Percentiles rank a stretch among this genome's conserved stretches.
Conservation (phyloP, 2,888 invertebrate genomes). For the Hydropsyche betteni region DNA sequence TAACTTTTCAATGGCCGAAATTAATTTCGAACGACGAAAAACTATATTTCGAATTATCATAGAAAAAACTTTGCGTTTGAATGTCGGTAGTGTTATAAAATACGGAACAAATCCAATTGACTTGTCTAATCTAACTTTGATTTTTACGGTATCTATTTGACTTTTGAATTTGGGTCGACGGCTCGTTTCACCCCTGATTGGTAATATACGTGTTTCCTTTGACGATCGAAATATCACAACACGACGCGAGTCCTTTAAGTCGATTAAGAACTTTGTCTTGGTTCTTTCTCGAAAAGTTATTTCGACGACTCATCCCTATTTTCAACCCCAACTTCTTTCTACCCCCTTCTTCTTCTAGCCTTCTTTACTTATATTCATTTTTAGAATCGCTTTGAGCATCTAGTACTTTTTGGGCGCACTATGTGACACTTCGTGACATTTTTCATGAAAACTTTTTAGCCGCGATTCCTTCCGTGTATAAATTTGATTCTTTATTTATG, state of each 20-base stretch:
- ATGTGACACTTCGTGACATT: conserved; percentile 11
- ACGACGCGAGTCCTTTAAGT: conserved; percentile 7
- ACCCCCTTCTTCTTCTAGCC: no score
- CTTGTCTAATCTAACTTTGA: no score
- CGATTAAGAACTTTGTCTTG: conserved; percentile 27
- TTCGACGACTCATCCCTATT: not conserved
- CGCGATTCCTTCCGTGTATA: no score
- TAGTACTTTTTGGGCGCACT: conserved; percentile 7
- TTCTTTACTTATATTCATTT: conserved; percentile 6
- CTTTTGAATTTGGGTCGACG: not conserved
- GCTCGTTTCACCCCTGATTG: conserved; percentile 22
- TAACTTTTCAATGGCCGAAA: no score
- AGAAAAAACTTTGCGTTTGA: no score
- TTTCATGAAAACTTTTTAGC: conserved; percentile 22
- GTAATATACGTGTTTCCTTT: conserved; percentile 9
- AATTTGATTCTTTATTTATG: no score
- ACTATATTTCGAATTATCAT: no score
- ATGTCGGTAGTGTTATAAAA: no score
- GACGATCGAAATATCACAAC: conserved; percentile 11
- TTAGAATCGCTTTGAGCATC: not conserved
- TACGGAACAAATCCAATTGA: no score
- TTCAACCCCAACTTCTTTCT: not conserved
- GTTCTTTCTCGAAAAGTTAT: not conserved
- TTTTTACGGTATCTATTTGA: no score
- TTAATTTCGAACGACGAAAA: no score